A percentile compares a stretch with the other conserved stretches of the same genome.
phyloP scores from a whole-genome alignment of 2,797 vertebrate species.

The Nyctalus aviator region DNA sequence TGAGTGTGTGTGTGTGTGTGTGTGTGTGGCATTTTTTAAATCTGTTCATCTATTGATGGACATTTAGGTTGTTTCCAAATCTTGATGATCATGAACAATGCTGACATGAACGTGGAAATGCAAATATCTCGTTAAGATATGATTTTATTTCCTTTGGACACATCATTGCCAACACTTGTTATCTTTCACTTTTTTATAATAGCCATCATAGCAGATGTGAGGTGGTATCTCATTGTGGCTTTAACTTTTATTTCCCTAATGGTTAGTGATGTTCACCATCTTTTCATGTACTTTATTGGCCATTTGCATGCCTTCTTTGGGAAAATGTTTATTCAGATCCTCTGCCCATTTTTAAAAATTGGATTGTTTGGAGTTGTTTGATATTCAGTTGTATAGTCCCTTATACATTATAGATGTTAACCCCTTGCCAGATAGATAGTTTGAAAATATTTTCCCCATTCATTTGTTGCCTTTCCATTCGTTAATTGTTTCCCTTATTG shows the following conservation, averaged over 20 bases:
- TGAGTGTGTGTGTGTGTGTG: not conserved
- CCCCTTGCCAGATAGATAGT: not conserved
- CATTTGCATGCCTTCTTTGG: slow-evolving; percentile 6
- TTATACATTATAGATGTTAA: not conserved
- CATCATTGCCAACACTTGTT: not conserved
- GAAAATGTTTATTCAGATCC: not conserved
- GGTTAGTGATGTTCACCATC: not conserved
- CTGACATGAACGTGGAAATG: not conserved
- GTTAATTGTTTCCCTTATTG: no score
- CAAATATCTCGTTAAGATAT: not conserved
- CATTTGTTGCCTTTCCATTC: not conserved
- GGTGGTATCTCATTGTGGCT: not conserved
- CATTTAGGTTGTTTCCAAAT: not conserved
- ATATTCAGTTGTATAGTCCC: slow-evolving; percentile 19
- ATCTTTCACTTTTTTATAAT: slow-evolving; percentile 2
- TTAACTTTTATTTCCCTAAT: slow-evolving; percentile 10
- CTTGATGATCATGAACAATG: not conserved
- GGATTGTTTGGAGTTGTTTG: not conserved
- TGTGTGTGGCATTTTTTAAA: not conserved
- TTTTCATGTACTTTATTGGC: not conserved
- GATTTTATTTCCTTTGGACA: slow-evolving; percentile 30
- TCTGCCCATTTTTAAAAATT: not conserved
- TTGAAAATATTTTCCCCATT: slow-evolving; percentile 10
- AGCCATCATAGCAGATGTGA: not conserved
- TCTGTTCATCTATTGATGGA: not conserved